Base-by-base conservation (phyloP, 2,888 invertebrate genomes). In the Leptura quadrifasciata region DNA sequence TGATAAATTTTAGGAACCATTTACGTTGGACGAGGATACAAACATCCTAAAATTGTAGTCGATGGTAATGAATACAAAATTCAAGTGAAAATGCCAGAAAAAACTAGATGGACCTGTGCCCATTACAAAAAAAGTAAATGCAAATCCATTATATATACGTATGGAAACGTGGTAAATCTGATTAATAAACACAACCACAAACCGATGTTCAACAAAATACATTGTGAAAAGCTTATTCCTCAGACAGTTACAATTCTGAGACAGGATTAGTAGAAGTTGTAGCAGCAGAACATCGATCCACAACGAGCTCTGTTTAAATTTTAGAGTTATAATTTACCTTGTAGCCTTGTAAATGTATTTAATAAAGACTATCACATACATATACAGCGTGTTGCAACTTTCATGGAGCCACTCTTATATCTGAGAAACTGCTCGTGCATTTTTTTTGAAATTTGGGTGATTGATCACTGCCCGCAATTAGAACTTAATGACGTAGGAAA, bases 21-120 rank as follows among this genome's bases (percentile, higher is more conserved):
- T 24, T 84, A 84, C 78, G 74, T 85, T 52, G 77, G 79, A 35
- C 78, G 77, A 72, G 84, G 83, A 52, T 78, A 81, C 54, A 85
- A 83, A 70, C 79, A 84, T 60, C 83, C 84, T 15, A 83, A 78
- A 75, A 76, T 85, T 8, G 76, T 85, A 15, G 65, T 84, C 18
- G 81, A 85, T 35, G 75, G 80, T 4, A 77, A 81, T 60, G 81
- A 82, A 58, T 84, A 78, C 67, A 80, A 79, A 57, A 74, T 84
- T 12, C 81, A 83, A 39, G 27, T 64, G 9, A 72, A 77, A 35
- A 74, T 73, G 17, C n/a, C 75, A 18, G 78, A 77, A 6, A 76
- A 74, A 74, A 82, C 82, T 8, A 77, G 81, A 63, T 83, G 81
- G 82, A 77, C 79, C 24, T 83, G 82, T 60, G 73, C 69, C 10